Conservation (phyloP, 2,888 invertebrate genomes). For the Oxytorus armatus region DNA sequence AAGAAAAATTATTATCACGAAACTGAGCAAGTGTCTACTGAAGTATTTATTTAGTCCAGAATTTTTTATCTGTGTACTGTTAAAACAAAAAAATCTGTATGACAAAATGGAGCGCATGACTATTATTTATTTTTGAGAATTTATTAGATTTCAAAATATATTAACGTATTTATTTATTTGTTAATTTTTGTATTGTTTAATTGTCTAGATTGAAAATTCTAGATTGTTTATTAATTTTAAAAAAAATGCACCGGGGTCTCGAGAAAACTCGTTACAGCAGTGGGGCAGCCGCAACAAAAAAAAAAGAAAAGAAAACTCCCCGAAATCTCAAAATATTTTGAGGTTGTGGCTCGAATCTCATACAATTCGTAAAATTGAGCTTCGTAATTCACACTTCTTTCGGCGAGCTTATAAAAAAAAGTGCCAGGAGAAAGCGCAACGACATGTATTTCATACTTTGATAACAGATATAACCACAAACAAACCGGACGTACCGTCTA, state of each 20-base stretch:
- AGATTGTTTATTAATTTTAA: background rate
- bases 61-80: background rate
- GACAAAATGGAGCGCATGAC: background rate
- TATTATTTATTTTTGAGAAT: background rate
- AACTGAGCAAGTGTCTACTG: background rate
- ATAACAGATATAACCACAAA: constrained; percentile 39
- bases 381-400: background rate
- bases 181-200: too few species aligned
- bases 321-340: constrained; percentile 46
- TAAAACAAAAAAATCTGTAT: background rate
- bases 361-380: background rate
- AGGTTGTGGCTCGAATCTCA: constrained; percentile 24
- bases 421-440: background rate
- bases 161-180: too few species aligned
- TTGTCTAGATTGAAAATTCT: too few species aligned
- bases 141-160: too few species aligned
- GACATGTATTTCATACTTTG: constrained; percentile 3
- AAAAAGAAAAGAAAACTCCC: constrained; percentile 20
- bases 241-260: background rate
- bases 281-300: too few species aligned
- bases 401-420: too few species aligned
- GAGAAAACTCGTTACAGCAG: too few species aligned
- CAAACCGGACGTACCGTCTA: constrained; percentile 44
- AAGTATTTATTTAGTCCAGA: background rate
- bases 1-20: constrained; percentile 7